Conservation (phyloP, 2,113 vertebrate species). For the pig (Sus scrofa) region T2T-Sscrofa CM000818.6:49864501-49865000, state of each 20-base stretch:
- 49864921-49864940: not conserved
- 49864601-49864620: not conserved
- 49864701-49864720: not conserved
- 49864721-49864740: not conserved
- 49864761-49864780: not conserved
- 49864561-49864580: not conserved
- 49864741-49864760: not conserved
- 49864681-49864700: no score
- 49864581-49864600: not conserved
- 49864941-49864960: not conserved
- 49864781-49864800: not conserved
- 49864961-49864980: not conserved
- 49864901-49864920: not conserved
- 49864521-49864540: not conserved
- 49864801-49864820: no score
- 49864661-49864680: no score
- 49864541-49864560: not conserved
- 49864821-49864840: not conserved
- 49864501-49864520: not conserved
- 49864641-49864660: not conserved
- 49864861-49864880: no score
- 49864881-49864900: not conserved
- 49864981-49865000: not conserved
- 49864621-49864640: not conserved
- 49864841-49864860: not conserved